Percentiles rank a stretch among this genome's conserved stretches.
Evolutionary conservation across 2,113 vertebrate genomes (phyloP).

Genomic region (Eidolon helvum): DNA sequence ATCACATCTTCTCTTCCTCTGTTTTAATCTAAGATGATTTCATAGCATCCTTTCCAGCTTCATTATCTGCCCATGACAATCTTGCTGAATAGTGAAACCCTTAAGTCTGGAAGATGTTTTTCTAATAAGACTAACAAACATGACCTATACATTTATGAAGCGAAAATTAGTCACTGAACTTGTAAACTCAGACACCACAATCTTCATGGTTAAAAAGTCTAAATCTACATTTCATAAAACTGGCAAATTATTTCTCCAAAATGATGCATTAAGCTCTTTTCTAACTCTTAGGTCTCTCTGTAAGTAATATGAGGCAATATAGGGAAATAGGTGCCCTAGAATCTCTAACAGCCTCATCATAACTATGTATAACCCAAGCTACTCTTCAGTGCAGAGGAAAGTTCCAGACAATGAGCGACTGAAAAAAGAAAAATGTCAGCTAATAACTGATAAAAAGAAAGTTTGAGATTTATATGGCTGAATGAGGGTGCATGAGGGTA

Average conservation of each 20-base stretch:
- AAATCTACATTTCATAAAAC: not conserved
- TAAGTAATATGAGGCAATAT: not conserved
- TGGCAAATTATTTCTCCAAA: not conserved
- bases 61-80: not conserved
- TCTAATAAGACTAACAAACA: not conserved
- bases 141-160: not conserved
- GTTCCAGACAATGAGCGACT: not conserved
- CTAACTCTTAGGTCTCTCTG: not conserved
- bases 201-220: not conserved
- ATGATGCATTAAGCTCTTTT: not conserved
- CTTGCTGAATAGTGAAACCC: not conserved
- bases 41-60: not conserved
- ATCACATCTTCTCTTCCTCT: not conserved
- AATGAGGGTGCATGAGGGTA: not conserved
- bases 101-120: not conserved
- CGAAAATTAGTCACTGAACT: not conserved
- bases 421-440: not conserved
- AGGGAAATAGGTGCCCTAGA: not conserved
- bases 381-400: not conserved
- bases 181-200: not conserved
- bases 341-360: not conserved
- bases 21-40: not conserved
- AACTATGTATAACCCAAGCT: not conserved
- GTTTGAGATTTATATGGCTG: not conserved
- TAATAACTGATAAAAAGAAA: not conserved